Conservation (phyloP, 2,888 invertebrate genomes). For the Caenorhabditis japonica region DNA sequence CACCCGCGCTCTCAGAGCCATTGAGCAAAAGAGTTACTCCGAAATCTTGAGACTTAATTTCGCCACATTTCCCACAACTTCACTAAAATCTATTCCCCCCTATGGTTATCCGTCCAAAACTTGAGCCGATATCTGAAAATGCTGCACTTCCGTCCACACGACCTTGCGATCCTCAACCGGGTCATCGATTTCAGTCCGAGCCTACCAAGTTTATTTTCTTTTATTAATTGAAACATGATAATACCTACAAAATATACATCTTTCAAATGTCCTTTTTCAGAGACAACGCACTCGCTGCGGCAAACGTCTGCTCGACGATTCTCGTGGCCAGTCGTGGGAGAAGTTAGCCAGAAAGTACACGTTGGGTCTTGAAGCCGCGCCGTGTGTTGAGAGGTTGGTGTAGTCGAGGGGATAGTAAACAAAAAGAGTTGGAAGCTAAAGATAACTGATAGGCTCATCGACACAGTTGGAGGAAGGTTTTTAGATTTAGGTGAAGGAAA, state of each 20-base stretch:
- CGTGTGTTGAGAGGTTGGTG: conserved; percentile 60
- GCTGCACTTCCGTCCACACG: conserved; percentile 5
- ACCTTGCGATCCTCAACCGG: conserved; percentile 18
- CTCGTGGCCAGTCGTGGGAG: conserved; percentile 63
- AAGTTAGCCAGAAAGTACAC: conserved; percentile 55
- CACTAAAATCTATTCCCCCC: conserved; percentile 8
- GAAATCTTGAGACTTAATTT: conserved; percentile 20
- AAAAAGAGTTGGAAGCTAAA: neutral
- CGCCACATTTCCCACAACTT: conserved; percentile 1
- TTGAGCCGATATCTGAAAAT: conserved; percentile 29
- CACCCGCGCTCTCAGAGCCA: neutral
- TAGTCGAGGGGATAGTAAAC: neutral
- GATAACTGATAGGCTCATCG: no score
- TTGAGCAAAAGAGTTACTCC: conserved; percentile 24
- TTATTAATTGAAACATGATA: no score
- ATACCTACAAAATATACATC: no score
- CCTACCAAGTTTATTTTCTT: conserved; percentile 41
- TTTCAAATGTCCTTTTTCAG: conserved; percentile 47
- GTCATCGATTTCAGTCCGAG: conserved; percentile 47
- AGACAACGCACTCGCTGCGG: conserved; percentile 55
- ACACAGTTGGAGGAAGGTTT: no score
- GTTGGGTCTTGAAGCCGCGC: conserved; percentile 50
- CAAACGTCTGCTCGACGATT: conserved; percentile 61
- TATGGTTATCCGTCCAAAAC: conserved; percentile 20
- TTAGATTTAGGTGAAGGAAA: no score